Evolutionary conservation across 2,888 invertebrate genomes (phyloP).

Genomic region (Thalpophila matura): DNA sequence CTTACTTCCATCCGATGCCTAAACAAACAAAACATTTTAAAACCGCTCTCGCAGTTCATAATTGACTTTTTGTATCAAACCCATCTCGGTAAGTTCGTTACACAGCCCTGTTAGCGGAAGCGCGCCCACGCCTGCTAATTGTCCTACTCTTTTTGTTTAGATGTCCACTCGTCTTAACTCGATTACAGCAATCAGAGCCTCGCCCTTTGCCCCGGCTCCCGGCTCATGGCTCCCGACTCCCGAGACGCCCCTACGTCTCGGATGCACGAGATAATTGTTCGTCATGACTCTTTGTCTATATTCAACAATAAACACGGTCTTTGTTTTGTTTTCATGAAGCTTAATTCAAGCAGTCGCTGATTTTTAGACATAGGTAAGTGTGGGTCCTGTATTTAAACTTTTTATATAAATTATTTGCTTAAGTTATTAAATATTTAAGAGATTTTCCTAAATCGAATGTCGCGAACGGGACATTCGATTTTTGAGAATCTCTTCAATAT

Average conservation of each 20-base stretch:
- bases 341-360: not conserved
- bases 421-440: no score
- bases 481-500: no score
- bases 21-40: conserved; percentile 32
- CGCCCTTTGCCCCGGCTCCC: conserved; percentile 81
- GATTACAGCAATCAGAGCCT: conserved; percentile 87
- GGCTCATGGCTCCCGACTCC: conserved; percentile 35
- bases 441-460: no score
- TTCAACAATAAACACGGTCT: conserved; percentile 45
- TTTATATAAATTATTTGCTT: no score
- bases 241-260: conserved; percentile 79
- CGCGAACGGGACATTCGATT: no score
- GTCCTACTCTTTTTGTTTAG: conserved; percentile 88
- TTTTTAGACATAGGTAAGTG: not conserved
- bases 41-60: conserved; percentile 59
- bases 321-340: conserved; percentile 2
- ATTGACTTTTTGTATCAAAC: conserved; percentile 61
- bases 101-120: conserved; percentile 75
- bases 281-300: conserved; percentile 58
- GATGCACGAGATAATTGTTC: conserved; percentile 62
- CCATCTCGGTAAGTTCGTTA: conserved; percentile 70
- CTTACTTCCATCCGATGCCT: not conserved
- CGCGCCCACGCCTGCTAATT: conserved; percentile 87
- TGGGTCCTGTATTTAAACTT: no score
- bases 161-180: conserved; percentile 84